Conservation (phyloP, 2,888 invertebrate genomes). For the Ophion ellenae region DNA sequence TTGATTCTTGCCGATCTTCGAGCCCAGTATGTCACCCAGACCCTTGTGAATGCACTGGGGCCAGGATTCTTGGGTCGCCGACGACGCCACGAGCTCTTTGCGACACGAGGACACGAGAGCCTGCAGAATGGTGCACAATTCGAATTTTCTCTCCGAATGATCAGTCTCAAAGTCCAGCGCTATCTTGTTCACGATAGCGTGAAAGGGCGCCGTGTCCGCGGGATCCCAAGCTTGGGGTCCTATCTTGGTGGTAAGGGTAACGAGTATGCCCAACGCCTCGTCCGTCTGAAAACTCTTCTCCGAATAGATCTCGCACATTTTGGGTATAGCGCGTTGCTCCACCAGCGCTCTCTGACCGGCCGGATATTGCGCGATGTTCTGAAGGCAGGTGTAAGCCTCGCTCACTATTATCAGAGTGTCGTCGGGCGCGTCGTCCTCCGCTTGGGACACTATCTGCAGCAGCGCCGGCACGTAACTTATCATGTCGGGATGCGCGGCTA, state of each 20-base stretch:
- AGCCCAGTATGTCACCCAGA: constrained; percentile 92
- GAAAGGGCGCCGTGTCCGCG: constrained; percentile 91
- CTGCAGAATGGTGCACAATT: constrained; percentile 92
- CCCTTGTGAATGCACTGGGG: constrained; percentile 92
- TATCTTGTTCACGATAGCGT: constrained; percentile 92
- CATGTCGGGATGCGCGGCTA: constrained; percentile 93
- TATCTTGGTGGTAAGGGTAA: constrained; percentile 89
- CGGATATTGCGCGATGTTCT: constrained; percentile 91
- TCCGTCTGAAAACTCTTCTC: constrained; percentile 96
- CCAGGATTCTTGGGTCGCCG: constrained; percentile 91
- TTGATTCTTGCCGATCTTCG: constrained; percentile 94
- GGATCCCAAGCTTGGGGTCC: constrained; percentile 91
- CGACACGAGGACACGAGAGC: constrained; percentile 90
- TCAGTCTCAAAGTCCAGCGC: constrained; percentile 95
- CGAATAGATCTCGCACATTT: constrained; percentile 94
- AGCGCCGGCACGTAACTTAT: constrained; percentile 92
- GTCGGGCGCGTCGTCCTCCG: constrained; percentile 93
- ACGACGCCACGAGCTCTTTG: constrained; percentile 87
- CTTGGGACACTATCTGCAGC: constrained; percentile 92
- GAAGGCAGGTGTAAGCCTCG: constrained; percentile 93
- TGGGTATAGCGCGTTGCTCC: constrained; percentile 90
- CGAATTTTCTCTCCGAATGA: constrained; percentile 95
- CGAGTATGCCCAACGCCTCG: constrained; percentile 92
- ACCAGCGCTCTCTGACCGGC: constrained; percentile 92
- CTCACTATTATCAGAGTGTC: constrained; percentile 94